Evolutionary conservation across 2,797 vertebrate species (phyloP).

Genomic region (Ficedula albicollis): DNA sequence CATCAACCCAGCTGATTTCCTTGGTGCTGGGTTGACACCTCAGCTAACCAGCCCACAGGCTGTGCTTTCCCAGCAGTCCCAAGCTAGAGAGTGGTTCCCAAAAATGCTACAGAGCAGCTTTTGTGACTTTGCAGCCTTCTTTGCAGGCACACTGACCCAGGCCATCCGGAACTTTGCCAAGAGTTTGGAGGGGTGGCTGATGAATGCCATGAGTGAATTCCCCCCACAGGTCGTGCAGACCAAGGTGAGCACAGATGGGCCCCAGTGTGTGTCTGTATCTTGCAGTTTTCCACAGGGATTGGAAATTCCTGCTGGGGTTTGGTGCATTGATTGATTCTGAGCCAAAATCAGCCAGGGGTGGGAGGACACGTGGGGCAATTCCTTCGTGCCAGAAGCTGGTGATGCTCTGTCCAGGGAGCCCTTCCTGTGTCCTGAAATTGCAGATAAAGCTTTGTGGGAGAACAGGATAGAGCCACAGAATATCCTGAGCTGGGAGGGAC

Average conservation of each 20-base stretch:
- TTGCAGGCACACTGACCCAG: slow-evolving; percentile 93
- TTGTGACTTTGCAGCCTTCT: neutral
- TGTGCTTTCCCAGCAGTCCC: neutral
- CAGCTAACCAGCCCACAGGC: neutral
- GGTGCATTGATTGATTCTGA: neutral
- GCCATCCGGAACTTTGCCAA: slow-evolving; percentile 98
- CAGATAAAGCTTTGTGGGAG: neutral
- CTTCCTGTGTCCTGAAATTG: neutral
- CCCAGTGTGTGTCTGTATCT: rapidly evolving
- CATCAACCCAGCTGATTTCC: neutral
- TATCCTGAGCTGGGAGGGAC: neutral
- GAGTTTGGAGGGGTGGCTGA: slow-evolving; percentile 96
- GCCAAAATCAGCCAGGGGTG: neutral
- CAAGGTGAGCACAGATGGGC: slow-evolving; percentile 80
- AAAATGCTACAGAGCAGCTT: rapidly evolving
- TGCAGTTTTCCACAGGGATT: neutral
- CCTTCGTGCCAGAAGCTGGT: neutral
- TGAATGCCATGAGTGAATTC: slow-evolving; percentile 92
- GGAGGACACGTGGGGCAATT: neutral
- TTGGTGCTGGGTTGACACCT: neutral
- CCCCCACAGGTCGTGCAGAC: slow-evolving; percentile 91
- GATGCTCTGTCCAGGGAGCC: neutral
- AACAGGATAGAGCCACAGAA: neutral
- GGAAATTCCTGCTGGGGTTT: neutral
- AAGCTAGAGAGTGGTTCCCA: neutral